These are phyloP conservation scores for Telenomus remus DNA, from an alignment of 1,140 invertebrate genomes.

Conservation along the genomic window DNA sequence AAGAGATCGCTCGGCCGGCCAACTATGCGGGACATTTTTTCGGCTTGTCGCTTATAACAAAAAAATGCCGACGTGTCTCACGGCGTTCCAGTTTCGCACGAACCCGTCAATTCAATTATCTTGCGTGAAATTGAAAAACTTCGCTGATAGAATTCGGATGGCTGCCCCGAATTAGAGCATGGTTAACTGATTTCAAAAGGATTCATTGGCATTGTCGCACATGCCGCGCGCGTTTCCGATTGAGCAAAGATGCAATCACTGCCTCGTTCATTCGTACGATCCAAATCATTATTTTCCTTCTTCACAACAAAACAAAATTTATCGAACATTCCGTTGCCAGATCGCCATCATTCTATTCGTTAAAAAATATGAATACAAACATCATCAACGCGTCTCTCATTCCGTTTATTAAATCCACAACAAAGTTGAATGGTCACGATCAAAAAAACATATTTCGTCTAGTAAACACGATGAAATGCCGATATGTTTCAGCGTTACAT, in stretches of 20 bases:
- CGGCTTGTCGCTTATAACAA: conserved; percentile 6
- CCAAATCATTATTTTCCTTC: neutral
- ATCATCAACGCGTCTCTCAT: too few relatives aligned
- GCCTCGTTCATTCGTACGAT: neutral
- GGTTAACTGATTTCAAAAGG: conserved; percentile 25
- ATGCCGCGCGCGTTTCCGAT: neutral
- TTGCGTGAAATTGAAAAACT: conserved; percentile 40
- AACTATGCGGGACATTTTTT: neutral
- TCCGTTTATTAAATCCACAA: too few relatives aligned
- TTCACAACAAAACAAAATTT: too few relatives aligned
- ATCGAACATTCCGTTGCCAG: too few relatives aligned
- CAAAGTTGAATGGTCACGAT: too few relatives aligned
- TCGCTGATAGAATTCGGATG: conserved; percentile 24
- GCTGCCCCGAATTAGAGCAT: conserved; percentile 21
- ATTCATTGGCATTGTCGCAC: conserved; percentile 22
- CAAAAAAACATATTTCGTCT: too few relatives aligned
- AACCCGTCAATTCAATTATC: conserved; percentile 39
- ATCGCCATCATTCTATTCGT: too few relatives aligned
- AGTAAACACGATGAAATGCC: too few relatives aligned
- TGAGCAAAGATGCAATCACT: neutral
- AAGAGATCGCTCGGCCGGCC: too few relatives aligned
- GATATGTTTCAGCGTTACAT: too few relatives aligned
- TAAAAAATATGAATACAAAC: too few relatives aligned
- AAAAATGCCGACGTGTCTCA: conserved; percentile 5
- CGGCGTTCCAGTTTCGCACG: conserved; percentile 15